phyloP scores from a whole-genome alignment of 2,888 invertebrate species.

The Stenoptilia bipunctidactyla region DNA sequence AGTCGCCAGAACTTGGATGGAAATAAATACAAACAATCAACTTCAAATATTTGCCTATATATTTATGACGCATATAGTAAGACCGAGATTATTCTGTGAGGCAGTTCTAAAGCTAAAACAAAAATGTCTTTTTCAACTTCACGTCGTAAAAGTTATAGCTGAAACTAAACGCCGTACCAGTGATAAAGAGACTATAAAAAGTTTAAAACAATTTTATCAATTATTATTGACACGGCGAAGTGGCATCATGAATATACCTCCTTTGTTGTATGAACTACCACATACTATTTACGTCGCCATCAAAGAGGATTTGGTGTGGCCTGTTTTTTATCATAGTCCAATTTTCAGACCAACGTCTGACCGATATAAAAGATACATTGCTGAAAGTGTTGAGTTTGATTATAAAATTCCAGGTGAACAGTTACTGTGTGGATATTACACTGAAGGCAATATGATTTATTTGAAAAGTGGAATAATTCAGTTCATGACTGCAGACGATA shows the following conservation, averaged over 20 bases:
- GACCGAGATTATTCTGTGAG: conserved; percentile 3
- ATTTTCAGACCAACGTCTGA: conserved; percentile 4
- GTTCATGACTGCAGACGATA: conserved; percentile 6
- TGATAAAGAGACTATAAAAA: neutral
- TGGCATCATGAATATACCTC: conserved; percentile 3
- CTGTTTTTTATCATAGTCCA: conserved; percentile 9
- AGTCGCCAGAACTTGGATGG: too few relatives aligned
- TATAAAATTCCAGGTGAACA: conserved; percentile 4
- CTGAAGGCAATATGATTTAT: neutral
- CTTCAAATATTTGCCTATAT: neutral
- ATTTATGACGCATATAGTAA: neutral
- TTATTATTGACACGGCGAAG: conserved; percentile 1
- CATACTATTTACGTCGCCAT: conserved; percentile 2
- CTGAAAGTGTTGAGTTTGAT: neutral
- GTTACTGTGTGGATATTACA: conserved; percentile 7
- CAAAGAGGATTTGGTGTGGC: conserved; percentile 6
- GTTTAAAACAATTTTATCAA: conserved; percentile 2
- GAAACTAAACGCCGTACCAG: conserved; percentile 1
- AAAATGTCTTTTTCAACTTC: neutral
- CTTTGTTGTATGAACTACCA: conserved; percentile 2
- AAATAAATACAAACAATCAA: too few relatives aligned
- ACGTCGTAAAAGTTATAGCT: neutral
- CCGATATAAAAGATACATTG: conserved; percentile 5
- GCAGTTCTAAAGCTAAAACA: neutral
- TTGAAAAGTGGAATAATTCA: conserved; percentile 7